Conservation (phyloP, 2,797 vertebrate species). For the Lemur catta region DNA sequence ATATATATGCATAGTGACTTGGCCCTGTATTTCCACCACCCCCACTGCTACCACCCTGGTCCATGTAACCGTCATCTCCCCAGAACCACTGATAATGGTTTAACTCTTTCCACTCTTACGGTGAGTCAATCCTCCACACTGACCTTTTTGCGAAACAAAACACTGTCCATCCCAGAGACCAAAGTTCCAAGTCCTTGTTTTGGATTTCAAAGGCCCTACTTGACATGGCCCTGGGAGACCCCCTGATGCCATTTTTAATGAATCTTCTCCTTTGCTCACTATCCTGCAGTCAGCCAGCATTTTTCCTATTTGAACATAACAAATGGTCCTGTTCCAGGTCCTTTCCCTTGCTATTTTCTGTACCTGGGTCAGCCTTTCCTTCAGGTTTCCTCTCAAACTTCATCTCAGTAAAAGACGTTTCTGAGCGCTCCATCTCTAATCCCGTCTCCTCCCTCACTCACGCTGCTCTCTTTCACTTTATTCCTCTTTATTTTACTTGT, state of each 20-base stretch:
- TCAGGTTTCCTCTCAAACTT: background rate
- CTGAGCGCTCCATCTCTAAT: background rate
- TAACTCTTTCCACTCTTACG: background rate
- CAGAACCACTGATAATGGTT: background rate
- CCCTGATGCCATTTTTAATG: background rate
- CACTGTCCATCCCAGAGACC: background rate
- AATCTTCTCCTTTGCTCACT: background rate
- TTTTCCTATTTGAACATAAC: background rate
- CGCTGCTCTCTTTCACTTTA: background rate
- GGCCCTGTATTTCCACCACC: background rate
- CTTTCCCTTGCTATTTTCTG: background rate
- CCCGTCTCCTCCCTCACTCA: rapidly evolving
- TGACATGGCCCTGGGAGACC: background rate
- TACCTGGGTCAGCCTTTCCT: background rate
- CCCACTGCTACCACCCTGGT: rapidly evolving
- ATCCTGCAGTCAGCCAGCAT: background rate
- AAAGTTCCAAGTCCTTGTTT: background rate
- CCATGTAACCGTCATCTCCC: background rate
- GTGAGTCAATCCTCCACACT: background rate
- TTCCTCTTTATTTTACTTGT: background rate
- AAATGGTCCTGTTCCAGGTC: background rate
- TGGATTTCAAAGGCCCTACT: background rate
- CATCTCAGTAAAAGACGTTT: background rate
- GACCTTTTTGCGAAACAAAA: background rate
- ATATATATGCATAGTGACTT: background rate